Evolutionary conservation across 1,140 invertebrate species (phyloP).

Genomic region (Triops cancriformis): DNA sequence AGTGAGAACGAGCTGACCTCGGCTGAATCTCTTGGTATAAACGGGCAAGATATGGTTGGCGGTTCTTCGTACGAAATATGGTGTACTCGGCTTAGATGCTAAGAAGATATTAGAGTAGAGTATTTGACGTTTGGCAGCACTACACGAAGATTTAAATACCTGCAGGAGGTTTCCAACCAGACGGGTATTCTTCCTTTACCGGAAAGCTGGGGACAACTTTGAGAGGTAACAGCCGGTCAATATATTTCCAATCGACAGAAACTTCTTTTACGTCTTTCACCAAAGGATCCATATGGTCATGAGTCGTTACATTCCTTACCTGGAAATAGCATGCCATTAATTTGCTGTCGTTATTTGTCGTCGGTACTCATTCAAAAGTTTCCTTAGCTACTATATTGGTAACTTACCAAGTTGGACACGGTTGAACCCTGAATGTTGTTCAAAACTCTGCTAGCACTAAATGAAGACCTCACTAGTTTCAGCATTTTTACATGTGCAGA

Average conservation of each 20-base stretch:
- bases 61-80: conserved; percentile 33
- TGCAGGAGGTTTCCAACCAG: conserved; percentile 28
- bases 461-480: background rate
- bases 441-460: background rate
- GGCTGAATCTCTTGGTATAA: conserved; percentile 28
- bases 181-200: background rate
- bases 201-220: conserved; percentile 23
- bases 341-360: too few relatives aligned
- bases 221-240: conserved; percentile 31
- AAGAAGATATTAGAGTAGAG: background rate
- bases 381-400: too few relatives aligned
- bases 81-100: conserved; percentile 29
- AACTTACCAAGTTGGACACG: background rate
- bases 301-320: background rate
- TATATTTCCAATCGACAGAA: conserved; percentile 29
- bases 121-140: background rate
- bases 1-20: conserved; percentile 29
- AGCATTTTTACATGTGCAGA: background rate
- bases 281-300: background rate
- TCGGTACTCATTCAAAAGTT: too few relatives aligned
- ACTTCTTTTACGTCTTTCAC: background rate
- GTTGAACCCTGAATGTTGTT: background rate
- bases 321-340: background rate
- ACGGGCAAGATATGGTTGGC: conserved; percentile 33
- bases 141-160: conserved; percentile 2